Conservation (phyloP, 2,888 invertebrate species). For the Luperina testacea region DNA sequence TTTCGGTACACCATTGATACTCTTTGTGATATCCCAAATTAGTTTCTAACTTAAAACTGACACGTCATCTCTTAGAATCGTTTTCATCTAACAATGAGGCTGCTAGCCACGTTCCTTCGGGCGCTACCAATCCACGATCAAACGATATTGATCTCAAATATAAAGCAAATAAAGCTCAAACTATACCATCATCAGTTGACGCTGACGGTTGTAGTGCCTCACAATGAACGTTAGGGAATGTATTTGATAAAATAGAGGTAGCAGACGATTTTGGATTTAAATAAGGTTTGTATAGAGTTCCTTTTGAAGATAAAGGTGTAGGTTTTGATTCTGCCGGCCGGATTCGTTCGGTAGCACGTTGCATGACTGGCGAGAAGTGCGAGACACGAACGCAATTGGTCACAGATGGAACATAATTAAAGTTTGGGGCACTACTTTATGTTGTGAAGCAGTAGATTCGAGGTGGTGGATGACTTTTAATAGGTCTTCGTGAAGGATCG, state of each 20-base stretch:
- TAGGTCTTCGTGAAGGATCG: slow-evolving; percentile 88
- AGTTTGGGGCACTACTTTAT: slow-evolving; percentile 89
- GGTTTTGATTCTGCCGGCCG: slow-evolving; percentile 65
- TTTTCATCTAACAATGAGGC: slow-evolving; percentile 88
- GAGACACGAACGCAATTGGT: slow-evolving; percentile 90
- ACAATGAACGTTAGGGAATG: slow-evolving; percentile 77
- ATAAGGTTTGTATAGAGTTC: slow-evolving; percentile 73
- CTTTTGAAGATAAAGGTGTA: slow-evolving; percentile 61
- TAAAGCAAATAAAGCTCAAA: slow-evolving; percentile 82
- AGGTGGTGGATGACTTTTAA: slow-evolving; percentile 89
- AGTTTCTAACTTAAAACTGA: slow-evolving; percentile 87
- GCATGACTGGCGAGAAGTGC: slow-evolving; percentile 89
- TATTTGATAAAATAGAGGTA: slow-evolving; percentile 70
- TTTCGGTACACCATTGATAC: slow-evolving; percentile 87
- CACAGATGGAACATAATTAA: slow-evolving; percentile 90
- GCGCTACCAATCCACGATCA: slow-evolving; percentile 70
- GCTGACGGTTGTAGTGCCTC: slow-evolving; percentile 76
- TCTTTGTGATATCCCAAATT: slow-evolving; percentile 89
- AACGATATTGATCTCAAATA: slow-evolving; percentile 76
- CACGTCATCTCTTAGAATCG: slow-evolving; percentile 88
- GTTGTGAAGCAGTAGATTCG: slow-evolving; percentile 88
- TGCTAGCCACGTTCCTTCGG: slow-evolving; percentile 86
- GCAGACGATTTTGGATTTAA: slow-evolving; percentile 77
- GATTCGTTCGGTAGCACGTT: slow-evolving; percentile 87
- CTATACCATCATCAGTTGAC: slow-evolving; percentile 75